Evolutionary conservation across 2,888 invertebrate genomes (phyloP).

Genomic region (Chloromyia formosa): DNA sequence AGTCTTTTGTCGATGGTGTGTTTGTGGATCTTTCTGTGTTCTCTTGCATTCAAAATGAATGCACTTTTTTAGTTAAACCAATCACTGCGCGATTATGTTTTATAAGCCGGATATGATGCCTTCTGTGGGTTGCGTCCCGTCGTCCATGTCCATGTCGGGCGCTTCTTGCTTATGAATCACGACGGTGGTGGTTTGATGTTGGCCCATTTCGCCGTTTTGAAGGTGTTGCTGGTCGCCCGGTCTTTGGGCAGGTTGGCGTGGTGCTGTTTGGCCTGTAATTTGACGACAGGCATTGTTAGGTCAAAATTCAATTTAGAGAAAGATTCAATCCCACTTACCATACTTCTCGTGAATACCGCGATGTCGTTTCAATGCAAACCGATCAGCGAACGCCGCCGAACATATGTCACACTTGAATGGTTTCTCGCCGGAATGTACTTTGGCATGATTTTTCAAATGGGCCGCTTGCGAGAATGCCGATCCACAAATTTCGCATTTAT

Average conservation of each 20-base stretch:
- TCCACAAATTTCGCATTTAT: conserved; percentile 85
- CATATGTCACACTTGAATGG: conserved; percentile 86
- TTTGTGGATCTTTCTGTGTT: background rate
- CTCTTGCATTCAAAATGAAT: conserved; percentile 13
- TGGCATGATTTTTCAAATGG: conserved; percentile 87
- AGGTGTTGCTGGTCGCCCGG: conserved; percentile 51
- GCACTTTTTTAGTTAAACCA: conserved; percentile 13
- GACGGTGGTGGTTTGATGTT: conserved; percentile 53
- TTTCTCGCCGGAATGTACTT: conserved; percentile 83
- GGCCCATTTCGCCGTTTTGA: conserved; percentile 52
- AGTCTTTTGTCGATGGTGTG: conserved; percentile 31
- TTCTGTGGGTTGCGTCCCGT: conserved; percentile 53
- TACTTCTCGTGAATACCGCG: conserved; percentile 89
- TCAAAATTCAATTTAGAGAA: background rate
- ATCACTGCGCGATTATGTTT: conserved; percentile 29
- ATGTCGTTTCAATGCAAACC: conserved; percentile 86
- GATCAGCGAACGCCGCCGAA: conserved; percentile 85
- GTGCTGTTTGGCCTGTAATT: conserved; percentile 62
- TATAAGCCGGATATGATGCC: conserved; percentile 49
- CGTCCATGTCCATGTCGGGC: conserved; percentile 62
- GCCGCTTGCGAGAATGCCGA: conserved; percentile 90
- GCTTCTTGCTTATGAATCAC: conserved; percentile 63
- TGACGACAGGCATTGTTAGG: background rate
- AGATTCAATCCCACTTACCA: conserved; percentile 64
- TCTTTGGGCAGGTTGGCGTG: conserved; percentile 63